Conservation (phyloP, 1,140 invertebrate species). For the Heliothis subflexa region DNA sequence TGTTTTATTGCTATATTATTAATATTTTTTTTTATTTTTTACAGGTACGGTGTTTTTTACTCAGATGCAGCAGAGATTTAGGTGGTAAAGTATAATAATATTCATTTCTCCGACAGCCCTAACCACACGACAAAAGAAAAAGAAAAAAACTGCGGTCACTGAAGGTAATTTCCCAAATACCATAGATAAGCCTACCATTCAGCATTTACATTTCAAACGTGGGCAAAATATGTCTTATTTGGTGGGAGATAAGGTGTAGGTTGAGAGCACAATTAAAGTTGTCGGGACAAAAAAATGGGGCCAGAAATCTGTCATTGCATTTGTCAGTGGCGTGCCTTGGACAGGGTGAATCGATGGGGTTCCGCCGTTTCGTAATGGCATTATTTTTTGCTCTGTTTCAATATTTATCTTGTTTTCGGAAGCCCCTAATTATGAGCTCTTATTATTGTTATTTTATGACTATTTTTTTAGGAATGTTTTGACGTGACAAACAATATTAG, state of each 20-base stretch:
- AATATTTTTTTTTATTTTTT: conserved; percentile 20
- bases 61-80: not conserved
- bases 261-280: conserved; percentile 12
- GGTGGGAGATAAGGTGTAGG: not conserved
- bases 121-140: conserved; percentile 41
- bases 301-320: conserved; percentile 58
- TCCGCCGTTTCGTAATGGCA: conserved; percentile 34
- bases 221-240: conserved; percentile 35
- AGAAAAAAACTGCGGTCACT: conserved; percentile 50
- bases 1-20: not conserved
- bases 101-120: conserved; percentile 28
- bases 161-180: conserved; percentile 57
- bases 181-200: conserved; percentile 45
- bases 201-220: not conserved
- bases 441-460: conserved; percentile 10
- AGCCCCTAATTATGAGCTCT: conserved; percentile 3
- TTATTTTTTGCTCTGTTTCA: conserved; percentile 64
- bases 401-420: conserved; percentile 48
- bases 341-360: conserved; percentile 47
- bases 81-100: conserved; percentile 39
- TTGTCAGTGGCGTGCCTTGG: conserved; percentile 54
- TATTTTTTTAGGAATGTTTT: not conserved
- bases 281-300: conserved; percentile 44
- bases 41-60: conserved; percentile 37
- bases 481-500: too few relatives aligned